Base-by-base conservation (phyloP, 1,140 invertebrate species). In the Mizuhopecten yessoensis region DNA sequence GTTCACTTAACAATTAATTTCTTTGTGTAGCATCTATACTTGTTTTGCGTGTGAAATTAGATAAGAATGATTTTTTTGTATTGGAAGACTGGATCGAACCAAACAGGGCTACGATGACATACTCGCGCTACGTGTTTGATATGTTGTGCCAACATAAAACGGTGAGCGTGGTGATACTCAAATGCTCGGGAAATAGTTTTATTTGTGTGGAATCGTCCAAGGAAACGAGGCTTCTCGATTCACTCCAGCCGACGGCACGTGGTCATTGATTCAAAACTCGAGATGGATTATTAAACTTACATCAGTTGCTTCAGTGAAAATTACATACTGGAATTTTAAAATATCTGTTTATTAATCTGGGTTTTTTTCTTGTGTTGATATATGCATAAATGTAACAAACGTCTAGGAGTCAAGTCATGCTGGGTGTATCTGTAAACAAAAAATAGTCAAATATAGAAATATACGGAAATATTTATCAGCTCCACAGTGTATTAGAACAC, bases 21-120 rank as follows among this genome's bases (percentile, higher is more conserved):
- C 57, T 17, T 1, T 29, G 23, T 75, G 20, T 49, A 49, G 20
- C 20, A 49, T 49, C 20, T 49, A 75, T 75, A 75, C 57, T 1
- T 75, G n/a, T 75, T 75, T 75, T 75, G 57, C 57, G 57, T 75
- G 57, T 75, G 15, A 75, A 75, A 75, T 75, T 29, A n/a, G n/a
- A 75, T 75, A 1, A 75, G 57, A 29, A 75, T 75, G 23, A n/a
- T 3, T 75, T n/a, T 29, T n/a, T n/a, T n/a, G n/a, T 75, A 75
- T 75, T 75, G 57, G 0, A 29, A 75, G 57, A 17, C 57, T 75
- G 5, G n/a, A 29, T 75, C 23, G 57, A 75, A n/a, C 1, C 57
- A 29, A 75, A 75, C 57, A 75, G 0, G 57, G 57, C 29, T 75
- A 75, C 0, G 0, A 29, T 75, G 57, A 75, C 17, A 17, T 45